Percentiles rank a stretch among this genome's conserved stretches.
phyloP scores from a whole-genome alignment of 2,113 vertebrate genomes.

The Neodon shergylaensis region DNA sequence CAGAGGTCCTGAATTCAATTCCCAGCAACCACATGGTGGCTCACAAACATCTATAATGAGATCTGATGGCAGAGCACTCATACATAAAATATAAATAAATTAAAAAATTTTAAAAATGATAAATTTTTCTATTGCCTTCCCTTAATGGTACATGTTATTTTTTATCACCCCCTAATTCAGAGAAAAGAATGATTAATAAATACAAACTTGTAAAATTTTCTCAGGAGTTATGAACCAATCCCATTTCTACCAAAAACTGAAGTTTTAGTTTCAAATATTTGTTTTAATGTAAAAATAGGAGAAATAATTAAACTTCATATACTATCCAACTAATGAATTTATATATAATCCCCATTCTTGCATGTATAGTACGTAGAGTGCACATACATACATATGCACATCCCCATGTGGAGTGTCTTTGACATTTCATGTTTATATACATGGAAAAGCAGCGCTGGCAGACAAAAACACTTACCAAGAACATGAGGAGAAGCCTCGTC shows the following conservation, averaged over 20 bases:
- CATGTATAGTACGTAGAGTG: not conserved
- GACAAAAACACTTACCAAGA: slow-evolving; percentile 95
- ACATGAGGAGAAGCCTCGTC: slow-evolving; percentile 97
- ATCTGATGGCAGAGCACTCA: not conserved
- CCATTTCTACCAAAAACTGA: not conserved
- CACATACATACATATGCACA: not conserved
- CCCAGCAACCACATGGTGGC: not conserved
- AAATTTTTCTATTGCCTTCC: slow-evolving; percentile 56
- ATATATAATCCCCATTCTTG: not conserved
- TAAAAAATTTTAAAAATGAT: not conserved
- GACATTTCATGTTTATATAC: slow-evolving; percentile 3
- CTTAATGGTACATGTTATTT: slow-evolving; percentile 28
- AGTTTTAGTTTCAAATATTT: slow-evolving; percentile 23
- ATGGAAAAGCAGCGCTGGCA: slow-evolving; percentile 49
- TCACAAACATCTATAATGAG: not conserved
- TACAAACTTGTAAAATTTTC: slow-evolving; percentile 21
- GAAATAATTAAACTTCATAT: not conserved
- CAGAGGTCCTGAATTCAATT: not conserved
- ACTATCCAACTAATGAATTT: not conserved
- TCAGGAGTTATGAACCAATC: not conserved
- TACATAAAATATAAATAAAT: not conserved
- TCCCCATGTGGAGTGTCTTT: slow-evolving; percentile 23
- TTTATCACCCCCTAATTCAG: not conserved
- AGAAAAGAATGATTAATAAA: slow-evolving; percentile 35
- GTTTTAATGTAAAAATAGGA: slow-evolving; percentile 6